Evolutionary conservation across 53 echinoderm and acorn worm species (phyloP), one percentile per base, ranked within the genome.

Genomic region (Temnopleurus reevesii): DNA sequence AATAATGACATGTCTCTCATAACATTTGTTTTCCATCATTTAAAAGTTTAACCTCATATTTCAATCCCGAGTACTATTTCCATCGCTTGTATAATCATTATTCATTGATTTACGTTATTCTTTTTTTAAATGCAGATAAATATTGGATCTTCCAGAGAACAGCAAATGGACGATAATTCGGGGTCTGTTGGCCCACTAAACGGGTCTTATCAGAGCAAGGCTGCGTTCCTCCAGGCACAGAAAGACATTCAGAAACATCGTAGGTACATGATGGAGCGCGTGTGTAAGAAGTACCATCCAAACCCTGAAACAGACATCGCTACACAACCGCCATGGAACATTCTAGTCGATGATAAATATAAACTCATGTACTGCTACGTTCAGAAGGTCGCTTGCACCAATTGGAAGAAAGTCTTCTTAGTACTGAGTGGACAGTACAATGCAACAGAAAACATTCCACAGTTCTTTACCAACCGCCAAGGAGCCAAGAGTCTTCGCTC

Each of bases 331-430:
- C 91, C 90, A 0, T 84, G 90, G 46, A 83, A 89, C n/a, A 46
- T 95, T 2, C 59, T 92, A 18, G 92, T 95, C 5, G 92, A 95
- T 41, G 91, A 93, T 24, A 86, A 92, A 46, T 80, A 95, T 53
- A 90, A 91, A 58, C 77, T 84, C 2, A 27, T 95, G 8, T 95
- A 95, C 59, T 95, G 95, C 49, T 63, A 87, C 46, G 92, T 93
- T 33, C 93, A 92, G 18, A 95, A 95, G 49, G 87, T 95, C 25
- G 95, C 95, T 24, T 93, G 95, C 77, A 95, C 95, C 3, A 95
- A 90, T 77, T 95, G 95, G 95, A 93, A 95, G 76, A 90, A 91
- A 31, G 91, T 95, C 38, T 90, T 95, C 53, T 86, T 95, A 1
- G 93, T 92, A 5, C 59, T 96, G 19, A 93, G 90, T 53, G 89